Evolutionary conservation across 2,113 vertebrate species (phyloP).

Genomic region (Todiramphus saurophagus): DNA sequence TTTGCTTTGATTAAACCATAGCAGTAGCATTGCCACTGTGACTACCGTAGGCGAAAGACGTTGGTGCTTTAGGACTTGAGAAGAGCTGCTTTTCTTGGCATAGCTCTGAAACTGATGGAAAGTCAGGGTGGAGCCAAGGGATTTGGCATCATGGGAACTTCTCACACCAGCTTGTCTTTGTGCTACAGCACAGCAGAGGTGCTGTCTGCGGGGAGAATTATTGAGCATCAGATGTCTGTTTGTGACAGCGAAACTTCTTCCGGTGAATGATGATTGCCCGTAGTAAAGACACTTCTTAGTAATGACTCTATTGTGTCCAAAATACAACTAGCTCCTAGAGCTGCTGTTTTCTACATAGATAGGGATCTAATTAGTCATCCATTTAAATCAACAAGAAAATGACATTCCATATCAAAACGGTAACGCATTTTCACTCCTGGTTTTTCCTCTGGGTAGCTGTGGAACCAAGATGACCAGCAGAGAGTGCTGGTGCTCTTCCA

Average conservation of each 20-base stretch:
- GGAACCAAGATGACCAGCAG: conserved; percentile 38
- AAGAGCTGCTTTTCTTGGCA: conserved; percentile 26
- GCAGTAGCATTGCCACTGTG: background rate
- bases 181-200: background rate
- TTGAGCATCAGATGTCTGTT: conserved; percentile 1
- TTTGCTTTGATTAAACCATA: background rate
- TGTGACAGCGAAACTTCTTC: conserved; percentile 7
- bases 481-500: conserved; percentile 46
- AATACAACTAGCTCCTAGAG: background rate
- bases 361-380: background rate
- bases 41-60: background rate
- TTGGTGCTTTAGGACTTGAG: background rate
- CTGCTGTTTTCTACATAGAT: background rate
- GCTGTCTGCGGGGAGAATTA: background rate
- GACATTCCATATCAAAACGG: background rate
- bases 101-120: conserved; percentile 20
- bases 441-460: background rate
- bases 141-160: conserved; percentile 16
- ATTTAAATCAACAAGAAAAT: background rate
- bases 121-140: conserved; percentile 6
- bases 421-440: background rate
- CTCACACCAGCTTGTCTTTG: conserved; percentile 8
- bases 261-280: background rate
- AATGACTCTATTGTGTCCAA: background rate
- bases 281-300: background rate